These are phyloP conservation scores for Hoplodrina ambigua DNA, from an alignment of 2,888 invertebrate species.

Conservation along the genomic window DNA sequence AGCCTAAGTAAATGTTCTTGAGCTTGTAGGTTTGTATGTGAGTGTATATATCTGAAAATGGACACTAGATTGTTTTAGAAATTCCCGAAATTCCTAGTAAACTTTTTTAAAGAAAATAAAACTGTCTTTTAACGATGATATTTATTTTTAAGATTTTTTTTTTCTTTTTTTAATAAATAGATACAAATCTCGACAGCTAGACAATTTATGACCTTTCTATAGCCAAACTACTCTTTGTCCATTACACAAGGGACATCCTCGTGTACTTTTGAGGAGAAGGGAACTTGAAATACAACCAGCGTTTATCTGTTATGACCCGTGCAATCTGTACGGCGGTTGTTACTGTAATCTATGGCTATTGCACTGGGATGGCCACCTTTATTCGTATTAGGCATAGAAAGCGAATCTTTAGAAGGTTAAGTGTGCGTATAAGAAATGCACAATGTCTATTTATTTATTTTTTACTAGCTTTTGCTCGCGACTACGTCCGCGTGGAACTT, in stretches of 20 bases:
- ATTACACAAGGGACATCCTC: slow-evolving; percentile 72
- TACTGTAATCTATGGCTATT: slow-evolving; percentile 75
- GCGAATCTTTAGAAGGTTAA: slow-evolving; percentile 37
- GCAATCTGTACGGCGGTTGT: slow-evolving; percentile 80
- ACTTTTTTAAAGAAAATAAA: no score
- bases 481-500: no score
- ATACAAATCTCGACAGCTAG: not conserved
- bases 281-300: slow-evolving; percentile 80
- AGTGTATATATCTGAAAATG: no score
- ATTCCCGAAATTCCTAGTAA: no score
- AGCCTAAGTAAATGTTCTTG: no score
- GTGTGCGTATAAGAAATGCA: not conserved
- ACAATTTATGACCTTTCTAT: not conserved
- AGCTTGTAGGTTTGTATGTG: no score
- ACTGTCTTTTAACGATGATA: slow-evolving; percentile 6
- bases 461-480: no score
- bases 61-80: no score
- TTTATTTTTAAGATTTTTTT: slow-evolving; percentile 1
- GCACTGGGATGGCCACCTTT: slow-evolving; percentile 68
- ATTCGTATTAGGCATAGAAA: slow-evolving; percentile 34
- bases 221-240: slow-evolving; percentile 52
- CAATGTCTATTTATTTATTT: not conserved
- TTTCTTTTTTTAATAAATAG: not conserved
- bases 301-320: slow-evolving; percentile 86
- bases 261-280: slow-evolving; percentile 67